phyloP scores from a whole-genome alignment of 2,888 invertebrate genomes.

The Drosophila neotestacea region DNA sequence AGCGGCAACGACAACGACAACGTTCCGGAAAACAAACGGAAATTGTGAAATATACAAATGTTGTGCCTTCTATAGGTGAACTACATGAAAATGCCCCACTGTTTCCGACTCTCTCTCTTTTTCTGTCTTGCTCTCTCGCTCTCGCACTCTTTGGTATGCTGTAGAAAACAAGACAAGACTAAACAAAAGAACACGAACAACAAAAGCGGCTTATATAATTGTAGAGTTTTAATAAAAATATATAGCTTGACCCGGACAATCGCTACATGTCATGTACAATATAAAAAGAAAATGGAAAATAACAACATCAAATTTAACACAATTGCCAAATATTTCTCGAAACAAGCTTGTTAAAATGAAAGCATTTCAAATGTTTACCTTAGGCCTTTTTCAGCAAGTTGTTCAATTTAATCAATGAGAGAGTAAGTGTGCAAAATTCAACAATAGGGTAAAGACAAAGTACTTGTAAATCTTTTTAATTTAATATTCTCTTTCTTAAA shows the following conservation, averaged over 20 bases:
- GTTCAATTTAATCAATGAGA: slow-evolving; percentile 1
- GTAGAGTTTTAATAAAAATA: slow-evolving; percentile 72
- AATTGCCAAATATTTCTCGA: slow-evolving; percentile 34
- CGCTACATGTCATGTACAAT: slow-evolving; percentile 50
- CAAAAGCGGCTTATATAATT: slow-evolving; percentile 63
- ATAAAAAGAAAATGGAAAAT: slow-evolving; percentile 8
- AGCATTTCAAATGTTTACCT: slow-evolving; percentile 27
- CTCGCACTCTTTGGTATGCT: slow-evolving; percentile 10
- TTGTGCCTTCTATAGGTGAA: slow-evolving; percentile 68
- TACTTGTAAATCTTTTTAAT: too few species aligned
- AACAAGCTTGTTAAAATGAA: slow-evolving; percentile 38
- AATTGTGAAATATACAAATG: slow-evolving; percentile 80
- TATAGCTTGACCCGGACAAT: slow-evolving; percentile 49
- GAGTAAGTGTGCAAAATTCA: not conserved
- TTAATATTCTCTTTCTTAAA: too few species aligned
- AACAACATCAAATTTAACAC: slow-evolving; percentile 12
- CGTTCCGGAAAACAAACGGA: slow-evolving; percentile 77
- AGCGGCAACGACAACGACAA: slow-evolving; percentile 61
- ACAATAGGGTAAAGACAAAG: too few species aligned
- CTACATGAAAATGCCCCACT: slow-evolving; percentile 55
- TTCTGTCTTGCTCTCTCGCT: not conserved
- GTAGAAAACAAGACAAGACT: slow-evolving; percentile 34
- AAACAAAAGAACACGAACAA: slow-evolving; percentile 38
- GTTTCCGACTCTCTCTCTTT: not conserved
- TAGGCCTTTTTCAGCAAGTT: not conserved